Percentiles rank a stretch among this genome's conserved stretches.
Evolutionary conservation across 2,888 invertebrate species (phyloP).

Genomic region (Atrina japonica): DNA sequence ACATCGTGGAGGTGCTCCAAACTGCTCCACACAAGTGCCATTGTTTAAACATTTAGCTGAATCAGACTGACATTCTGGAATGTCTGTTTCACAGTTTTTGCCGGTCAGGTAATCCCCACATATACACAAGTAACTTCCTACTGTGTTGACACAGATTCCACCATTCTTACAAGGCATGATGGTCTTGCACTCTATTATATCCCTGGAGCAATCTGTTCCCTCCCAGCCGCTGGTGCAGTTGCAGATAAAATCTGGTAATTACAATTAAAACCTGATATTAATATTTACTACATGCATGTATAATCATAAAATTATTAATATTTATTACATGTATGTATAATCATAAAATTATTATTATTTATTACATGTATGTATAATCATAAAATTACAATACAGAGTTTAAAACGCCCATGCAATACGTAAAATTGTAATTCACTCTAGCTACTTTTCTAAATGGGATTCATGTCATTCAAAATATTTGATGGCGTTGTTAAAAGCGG

Average conservation of each 20-base stretch:
- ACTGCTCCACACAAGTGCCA: slow-evolving; percentile 54
- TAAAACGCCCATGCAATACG: no score
- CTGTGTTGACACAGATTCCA: slow-evolving; percentile 91
- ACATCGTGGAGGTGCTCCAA: slow-evolving; percentile 28
- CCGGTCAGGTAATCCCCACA: slow-evolving; percentile 83
- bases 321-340: no score
- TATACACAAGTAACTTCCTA: slow-evolving; percentile 91
- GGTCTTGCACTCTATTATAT: slow-evolving; percentile 45
- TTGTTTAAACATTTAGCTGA: slow-evolving; percentile 56
- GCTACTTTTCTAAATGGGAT: no score
- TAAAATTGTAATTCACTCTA: no score
- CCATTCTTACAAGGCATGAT: slow-evolving; percentile 57
- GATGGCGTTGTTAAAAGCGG: no score
- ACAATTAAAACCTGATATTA: slow-evolving; percentile 37
- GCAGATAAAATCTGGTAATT: slow-evolving; percentile 51
- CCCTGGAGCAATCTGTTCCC: slow-evolving; percentile 51
- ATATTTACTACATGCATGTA: no score
- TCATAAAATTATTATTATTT: no score
- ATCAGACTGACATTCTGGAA: slow-evolving; percentile 52
- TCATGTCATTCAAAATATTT: no score
- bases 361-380: no score
- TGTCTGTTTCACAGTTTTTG: slow-evolving; percentile 60
- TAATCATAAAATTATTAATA: no score
- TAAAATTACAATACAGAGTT: no score
- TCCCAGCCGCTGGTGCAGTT: slow-evolving; percentile 61